Evolutionary conservation across 2,797 vertebrate genomes (phyloP).

Genomic region (Megaceryle alcyon): DNA sequence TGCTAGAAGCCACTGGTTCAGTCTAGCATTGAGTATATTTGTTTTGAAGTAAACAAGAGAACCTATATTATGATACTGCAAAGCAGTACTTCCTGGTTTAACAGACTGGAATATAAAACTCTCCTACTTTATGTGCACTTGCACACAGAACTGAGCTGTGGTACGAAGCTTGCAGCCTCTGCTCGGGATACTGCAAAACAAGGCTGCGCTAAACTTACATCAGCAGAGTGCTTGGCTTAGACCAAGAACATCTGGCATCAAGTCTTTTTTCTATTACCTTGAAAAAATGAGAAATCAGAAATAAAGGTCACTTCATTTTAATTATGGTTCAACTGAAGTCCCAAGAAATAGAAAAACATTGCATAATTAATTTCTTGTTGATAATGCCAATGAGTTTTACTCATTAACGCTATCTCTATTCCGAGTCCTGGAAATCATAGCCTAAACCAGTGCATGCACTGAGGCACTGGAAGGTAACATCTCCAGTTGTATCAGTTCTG

Average conservation of each 20-base stretch:
- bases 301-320: neutral
- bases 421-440: neutral
- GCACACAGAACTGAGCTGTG: neutral
- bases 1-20: neutral
- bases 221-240: neutral
- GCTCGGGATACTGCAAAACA: neutral
- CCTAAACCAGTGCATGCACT: neutral
- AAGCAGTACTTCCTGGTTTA: neutral
- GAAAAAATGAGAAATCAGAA: neutral
- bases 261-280: neutral
- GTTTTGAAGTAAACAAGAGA: slow-evolving; percentile 32
- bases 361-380: neutral
- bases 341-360: neutral
- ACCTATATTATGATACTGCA: neutral
- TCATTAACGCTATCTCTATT: neutral
- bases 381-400: neutral
- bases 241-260: neutral
- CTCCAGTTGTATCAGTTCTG: neutral
- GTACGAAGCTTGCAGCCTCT: neutral
- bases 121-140: fast-evolving
- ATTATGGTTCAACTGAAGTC: neutral
- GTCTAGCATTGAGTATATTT: neutral
- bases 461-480: neutral
- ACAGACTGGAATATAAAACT: neutral
- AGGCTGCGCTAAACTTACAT: neutral